Evolutionary conservation across 2,888 invertebrate genomes (phyloP), one percentile per base, ranked within the genome.

Genomic region (Drosophila infuscata): DNA sequence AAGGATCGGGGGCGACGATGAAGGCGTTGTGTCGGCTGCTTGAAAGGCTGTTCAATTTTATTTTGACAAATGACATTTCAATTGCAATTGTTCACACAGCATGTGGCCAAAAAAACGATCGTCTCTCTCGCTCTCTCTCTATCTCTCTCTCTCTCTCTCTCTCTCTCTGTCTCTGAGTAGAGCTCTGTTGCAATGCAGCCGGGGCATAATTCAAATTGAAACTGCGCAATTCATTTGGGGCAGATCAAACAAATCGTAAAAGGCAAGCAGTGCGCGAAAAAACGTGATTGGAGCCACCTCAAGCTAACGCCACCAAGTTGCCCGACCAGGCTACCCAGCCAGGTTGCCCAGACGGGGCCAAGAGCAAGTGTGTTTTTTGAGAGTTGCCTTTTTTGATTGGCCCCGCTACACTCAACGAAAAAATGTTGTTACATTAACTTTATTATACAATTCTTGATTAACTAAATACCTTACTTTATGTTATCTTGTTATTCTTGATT

Each of bases 61-160:
- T 90, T 91, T 91, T 92, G 92, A 92, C 92, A 92, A 91, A 91
- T 92, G 91, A 91, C 91, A 91, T 85, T 87, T 91, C 92, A 92
- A 91, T 91, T 82, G 85, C 81, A 82, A 83, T 88, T 86, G 76
- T 73, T 67, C 53, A 49, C 79, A 74, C 81, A 76, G 81, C 81
- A 75, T 84, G 87, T 74, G 79, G 72, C 63, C 78, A 56, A 38
- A 51, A 25, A 17, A 36, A 35, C 56, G 41, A 56, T 56, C 30
- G 7, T 43, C 9, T 20, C 15, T 15, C 46, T 38, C 41, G 7
- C 12, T 25, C 9, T 12, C 2, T 0, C 12, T 25, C 9, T 12
- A 1, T 0, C 1, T n/a, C 17, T 30, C 38, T 6, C 12, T 12
- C 20, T 35, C 12, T 32, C 51, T 48, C 6, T 15, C 8, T 9